Evolutionary conservation across 2,888 invertebrate species (phyloP), one percentile per base, ranked within the genome.

Genomic region (Drosophila rubida): DNA sequence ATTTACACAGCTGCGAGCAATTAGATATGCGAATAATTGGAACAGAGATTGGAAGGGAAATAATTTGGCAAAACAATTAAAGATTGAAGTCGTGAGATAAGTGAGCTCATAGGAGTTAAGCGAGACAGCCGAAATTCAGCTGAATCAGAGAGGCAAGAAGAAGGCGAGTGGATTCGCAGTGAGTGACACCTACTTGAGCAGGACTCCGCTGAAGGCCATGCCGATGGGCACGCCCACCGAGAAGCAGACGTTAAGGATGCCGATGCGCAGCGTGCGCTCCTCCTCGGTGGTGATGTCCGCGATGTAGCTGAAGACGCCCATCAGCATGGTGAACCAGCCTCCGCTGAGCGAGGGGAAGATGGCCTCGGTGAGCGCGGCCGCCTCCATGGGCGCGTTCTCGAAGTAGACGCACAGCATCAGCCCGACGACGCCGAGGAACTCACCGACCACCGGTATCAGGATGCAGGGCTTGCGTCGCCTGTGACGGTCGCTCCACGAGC

Each of bases 271-370:
- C 19, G 97, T 97, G 79, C 97, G 94, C 80, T 95, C 95, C 90
- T 97, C 95, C 71, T 96, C 94, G 2, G 95, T 95, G 2, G 97
- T 97, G 13, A 97, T 95, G 89, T 97, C 97, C 1, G 95, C 96
- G 64, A 98, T 95, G 90, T 97, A 97, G 92, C 96, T 96, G 92
- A 97, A 96, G 74, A 97, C 95, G 16, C 96, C 96, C 96, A 97
- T 96, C 82, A 97, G 95, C 96, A 96, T 96, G 27, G 96, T 96
- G 90, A 96, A 96, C 96, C 96, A 96, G 7, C 96, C 96, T 8
- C 96, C 92, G 0, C 96, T 96, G 6, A 96, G 88, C 0, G 96
- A 96, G 2, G 96, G 96, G 91, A 96, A 96, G 72, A 96, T 93
- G 0, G 96, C 96, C 91, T 96, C 96, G 0, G 96, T 95, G 4